Percentiles rank a stretch among this genome's conserved stretches.
phyloP scores from a whole-genome alignment of 2,888 invertebrate genomes.

The Catonia carolina region DNA sequence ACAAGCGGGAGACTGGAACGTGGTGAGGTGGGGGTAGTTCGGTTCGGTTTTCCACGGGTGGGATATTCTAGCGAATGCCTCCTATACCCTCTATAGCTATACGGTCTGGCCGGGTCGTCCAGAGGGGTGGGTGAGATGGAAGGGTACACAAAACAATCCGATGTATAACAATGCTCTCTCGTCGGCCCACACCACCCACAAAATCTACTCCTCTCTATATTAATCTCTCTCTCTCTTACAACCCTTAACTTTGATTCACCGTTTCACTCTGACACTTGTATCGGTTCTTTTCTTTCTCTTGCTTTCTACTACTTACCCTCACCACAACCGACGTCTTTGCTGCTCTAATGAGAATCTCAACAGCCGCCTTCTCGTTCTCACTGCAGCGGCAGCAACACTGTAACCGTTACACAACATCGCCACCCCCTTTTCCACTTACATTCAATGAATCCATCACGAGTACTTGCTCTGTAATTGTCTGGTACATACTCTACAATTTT shows the following conservation, averaged over 20 bases:
- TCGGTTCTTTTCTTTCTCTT: not conserved
- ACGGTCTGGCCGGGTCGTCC: too few species aligned
- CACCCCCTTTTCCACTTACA: too few species aligned
- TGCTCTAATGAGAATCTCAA: slow-evolving; percentile 5
- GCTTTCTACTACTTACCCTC: not conserved
- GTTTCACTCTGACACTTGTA: not conserved
- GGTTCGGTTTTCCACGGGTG: not conserved
- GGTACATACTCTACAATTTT: too few species aligned
- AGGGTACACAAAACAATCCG: slow-evolving; percentile 10
- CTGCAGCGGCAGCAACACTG: too few species aligned
- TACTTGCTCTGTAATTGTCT: too few species aligned
- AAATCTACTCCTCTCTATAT: not conserved
- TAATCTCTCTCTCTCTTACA: not conserved
- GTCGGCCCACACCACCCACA: not conserved
- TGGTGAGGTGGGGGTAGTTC: not conserved
- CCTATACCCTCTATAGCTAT: too few species aligned
- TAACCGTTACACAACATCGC: too few species aligned
- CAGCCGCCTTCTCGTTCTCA: too few species aligned
- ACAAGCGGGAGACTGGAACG: not conserved
- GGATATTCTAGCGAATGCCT: not conserved
- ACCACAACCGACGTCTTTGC: not conserved
- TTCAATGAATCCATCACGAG: too few species aligned
- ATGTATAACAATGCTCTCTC: slow-evolving; percentile 2
- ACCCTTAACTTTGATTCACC: not conserved
- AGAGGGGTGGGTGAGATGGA: not conserved